Conservation (phyloP, 2,113 vertebrate species). For the Nothoprocta perdicaria region DNA sequence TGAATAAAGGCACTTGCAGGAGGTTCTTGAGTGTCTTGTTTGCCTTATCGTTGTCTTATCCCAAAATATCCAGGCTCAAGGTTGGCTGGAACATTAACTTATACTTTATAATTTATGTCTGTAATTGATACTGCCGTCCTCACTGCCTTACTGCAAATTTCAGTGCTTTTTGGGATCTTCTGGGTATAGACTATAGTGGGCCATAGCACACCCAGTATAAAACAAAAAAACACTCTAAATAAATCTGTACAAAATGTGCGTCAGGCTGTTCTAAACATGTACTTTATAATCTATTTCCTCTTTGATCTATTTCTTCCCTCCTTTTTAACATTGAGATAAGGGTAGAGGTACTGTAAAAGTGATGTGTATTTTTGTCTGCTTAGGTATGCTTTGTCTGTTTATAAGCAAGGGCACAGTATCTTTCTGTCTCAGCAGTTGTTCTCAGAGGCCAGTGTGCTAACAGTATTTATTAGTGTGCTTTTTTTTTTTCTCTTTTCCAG, state of each 20-base stretch:
- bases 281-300: neutral
- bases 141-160: neutral
- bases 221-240: neutral
- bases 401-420: conserved; percentile 50
- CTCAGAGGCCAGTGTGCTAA: conserved; percentile 14
- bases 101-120: neutral
- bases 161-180: neutral
- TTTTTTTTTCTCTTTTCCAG: neutral
- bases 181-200: neutral
- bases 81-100: neutral
- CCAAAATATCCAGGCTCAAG: neutral
- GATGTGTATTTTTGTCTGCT: conserved; percentile 37
- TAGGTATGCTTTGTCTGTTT: neutral
- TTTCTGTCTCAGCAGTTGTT: conserved; percentile 34
- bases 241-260: neutral
- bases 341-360: neutral
- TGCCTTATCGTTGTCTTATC: neutral
- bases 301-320: neutral
- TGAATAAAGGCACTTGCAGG: neutral
- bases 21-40: neutral
- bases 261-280: neutral
- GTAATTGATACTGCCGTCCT: neutral
- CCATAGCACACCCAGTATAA: neutral
- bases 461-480: conserved; percentile 19
- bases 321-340: conserved; percentile 4